A percentile compares a stretch with the other conserved stretches of the same genome.
Evolutionary conservation across 2,888 invertebrate species (phyloP).

Genomic region (Meganola albula): DNA sequence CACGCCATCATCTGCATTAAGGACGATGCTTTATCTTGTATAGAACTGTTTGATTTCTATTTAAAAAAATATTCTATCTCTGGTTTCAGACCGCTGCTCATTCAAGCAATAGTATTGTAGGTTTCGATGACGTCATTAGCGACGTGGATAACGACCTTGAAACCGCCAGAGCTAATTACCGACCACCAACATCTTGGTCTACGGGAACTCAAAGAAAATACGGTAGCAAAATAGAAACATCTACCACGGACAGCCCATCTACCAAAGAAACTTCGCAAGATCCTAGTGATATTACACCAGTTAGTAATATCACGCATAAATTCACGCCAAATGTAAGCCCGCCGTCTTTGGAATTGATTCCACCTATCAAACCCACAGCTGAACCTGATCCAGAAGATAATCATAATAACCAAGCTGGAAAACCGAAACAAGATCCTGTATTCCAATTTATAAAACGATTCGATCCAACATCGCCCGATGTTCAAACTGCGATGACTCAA

Average conservation of each 20-base stretch:
- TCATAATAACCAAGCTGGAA: conserved; percentile 37
- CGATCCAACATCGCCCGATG: conserved; percentile 60
- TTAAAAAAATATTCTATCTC: conserved; percentile 1
- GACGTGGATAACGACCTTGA: conserved; percentile 55
- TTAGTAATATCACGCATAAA: conserved; percentile 10
- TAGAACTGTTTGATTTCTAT: conserved; percentile 12
- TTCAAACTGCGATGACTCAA: conserved; percentile 59
- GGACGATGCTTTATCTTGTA: no score
- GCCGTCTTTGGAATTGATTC: conserved; percentile 44
- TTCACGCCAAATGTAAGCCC: conserved; percentile 27
- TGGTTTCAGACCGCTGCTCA: conserved; percentile 51
- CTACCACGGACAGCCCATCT: conserved; percentile 20
- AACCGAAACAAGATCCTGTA: conserved; percentile 43
- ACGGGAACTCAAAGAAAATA: conserved; percentile 41
- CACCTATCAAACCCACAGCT: conserved; percentile 43
- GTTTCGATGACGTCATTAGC: conserved; percentile 59
- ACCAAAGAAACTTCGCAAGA: conserved; percentile 42
- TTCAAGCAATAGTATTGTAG: conserved; percentile 61
- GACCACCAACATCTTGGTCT: conserved; percentile 76
- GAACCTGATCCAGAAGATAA: conserved; percentile 33
- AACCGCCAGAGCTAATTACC: conserved; percentile 65
- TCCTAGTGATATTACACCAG: conserved; percentile 40
- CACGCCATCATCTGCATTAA: no score
- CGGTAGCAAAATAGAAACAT: conserved; percentile 3
- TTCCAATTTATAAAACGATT: conserved; percentile 67